Conservation (phyloP, 2,113 vertebrate genomes). For the Candoia aspera region DNA sequence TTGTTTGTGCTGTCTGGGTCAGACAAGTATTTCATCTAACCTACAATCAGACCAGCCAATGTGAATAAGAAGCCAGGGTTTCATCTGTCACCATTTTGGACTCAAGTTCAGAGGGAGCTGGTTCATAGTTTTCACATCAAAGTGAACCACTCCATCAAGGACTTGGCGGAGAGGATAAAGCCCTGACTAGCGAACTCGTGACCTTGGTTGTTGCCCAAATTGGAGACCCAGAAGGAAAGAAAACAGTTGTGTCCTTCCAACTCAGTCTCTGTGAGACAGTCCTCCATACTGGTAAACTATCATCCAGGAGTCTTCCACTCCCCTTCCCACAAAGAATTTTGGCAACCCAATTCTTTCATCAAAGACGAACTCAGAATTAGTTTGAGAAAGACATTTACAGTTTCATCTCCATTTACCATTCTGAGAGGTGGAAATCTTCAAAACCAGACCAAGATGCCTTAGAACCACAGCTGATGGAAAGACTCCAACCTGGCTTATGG, state of each 20-base stretch:
- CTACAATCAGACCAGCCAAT: constrained; percentile 58
- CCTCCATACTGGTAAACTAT: constrained; percentile 64
- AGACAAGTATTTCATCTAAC: constrained; percentile 67
- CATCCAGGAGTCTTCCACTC: constrained; percentile 50
- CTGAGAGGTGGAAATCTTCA: constrained; percentile 61
- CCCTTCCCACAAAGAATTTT: constrained; percentile 36
- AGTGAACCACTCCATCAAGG: constrained; percentile 67
- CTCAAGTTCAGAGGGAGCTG: constrained; percentile 71
- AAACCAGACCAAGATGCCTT: constrained; percentile 50
- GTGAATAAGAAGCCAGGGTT: constrained; percentile 64
- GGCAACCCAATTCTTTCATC: constrained; percentile 52
- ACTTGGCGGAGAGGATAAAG: constrained; percentile 75
- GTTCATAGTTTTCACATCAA: constrained; percentile 73
- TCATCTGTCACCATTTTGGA: constrained; percentile 76
- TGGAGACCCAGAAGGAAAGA: constrained; percentile 61
- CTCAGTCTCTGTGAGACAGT: constrained; percentile 64
- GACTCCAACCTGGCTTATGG: constrained; percentile 75
- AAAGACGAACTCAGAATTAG: constrained; percentile 63
- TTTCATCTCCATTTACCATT: constrained; percentile 52
- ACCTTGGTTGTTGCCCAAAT: constrained; percentile 72
- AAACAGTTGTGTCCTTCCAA: constrained; percentile 65
- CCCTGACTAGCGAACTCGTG: constrained; percentile 73
- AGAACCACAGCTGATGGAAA: constrained; percentile 63
- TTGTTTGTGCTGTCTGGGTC: constrained; percentile 36
- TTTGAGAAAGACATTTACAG: constrained; percentile 51